These are phyloP conservation scores for Brachionus manjavacas DNA, from an alignment of 1,140 invertebrate species.

Conservation along the genomic window DNA sequence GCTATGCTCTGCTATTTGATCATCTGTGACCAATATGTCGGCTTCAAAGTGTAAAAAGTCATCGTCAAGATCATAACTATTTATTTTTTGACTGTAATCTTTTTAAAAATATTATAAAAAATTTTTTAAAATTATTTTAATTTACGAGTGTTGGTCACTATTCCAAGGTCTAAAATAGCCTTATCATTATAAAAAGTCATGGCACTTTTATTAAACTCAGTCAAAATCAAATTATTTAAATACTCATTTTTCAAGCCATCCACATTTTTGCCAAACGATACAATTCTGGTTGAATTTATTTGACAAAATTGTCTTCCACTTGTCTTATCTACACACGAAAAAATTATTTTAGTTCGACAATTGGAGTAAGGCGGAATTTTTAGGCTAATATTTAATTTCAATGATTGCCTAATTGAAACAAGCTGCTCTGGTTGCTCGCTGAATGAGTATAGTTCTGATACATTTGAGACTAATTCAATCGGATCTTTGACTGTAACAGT, in stretches of 20 bases:
- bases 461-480: background rate
- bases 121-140: no score
- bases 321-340: background rate
- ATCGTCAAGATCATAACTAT: constrained; percentile 44
- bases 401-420: background rate
- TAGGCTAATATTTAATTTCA: background rate
- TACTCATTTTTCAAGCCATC: constrained; percentile 37
- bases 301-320: background rate
- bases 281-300: constrained; percentile 28
- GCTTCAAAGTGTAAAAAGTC: constrained; percentile 46
- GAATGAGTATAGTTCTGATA: background rate
- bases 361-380: constrained; percentile 3
- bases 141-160: constrained; percentile 49
- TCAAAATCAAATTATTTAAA: constrained; percentile 42
- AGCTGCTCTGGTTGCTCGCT: background rate
- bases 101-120: constrained; percentile 39
- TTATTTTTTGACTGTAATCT: constrained; percentile 43
- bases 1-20: constrained; percentile 23
- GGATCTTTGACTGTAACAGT: background rate
- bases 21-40: constrained; percentile 47
- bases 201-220: constrained; percentile 44
- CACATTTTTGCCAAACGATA: constrained; percentile 47
- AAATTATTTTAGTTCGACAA: background rate
- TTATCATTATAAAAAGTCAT: constrained; percentile 46
- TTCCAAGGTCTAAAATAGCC: constrained; percentile 46